These are phyloP conservation scores for Bagarius yarrelli DNA, from an alignment of 2,113 vertebrate species.

Conservation along the genomic window DNA sequence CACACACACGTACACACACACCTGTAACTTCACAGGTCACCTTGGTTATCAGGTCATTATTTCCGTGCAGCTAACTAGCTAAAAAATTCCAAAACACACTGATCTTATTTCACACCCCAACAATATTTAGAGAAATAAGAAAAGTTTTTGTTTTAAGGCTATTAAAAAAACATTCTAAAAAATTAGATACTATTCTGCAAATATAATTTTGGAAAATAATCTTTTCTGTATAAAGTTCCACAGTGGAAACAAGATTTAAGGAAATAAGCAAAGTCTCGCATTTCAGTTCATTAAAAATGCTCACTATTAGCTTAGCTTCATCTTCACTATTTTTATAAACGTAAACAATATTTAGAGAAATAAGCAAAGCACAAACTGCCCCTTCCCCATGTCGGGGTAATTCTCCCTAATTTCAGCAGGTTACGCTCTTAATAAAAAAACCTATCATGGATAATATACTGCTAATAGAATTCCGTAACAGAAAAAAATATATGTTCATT, in stretches of 20 bases:
- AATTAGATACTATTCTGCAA: not conserved
- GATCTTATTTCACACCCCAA: not conserved
- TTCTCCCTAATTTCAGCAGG: not conserved
- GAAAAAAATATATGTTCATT: not conserved
- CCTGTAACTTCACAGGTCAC: not conserved
- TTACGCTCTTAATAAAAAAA: conserved; percentile 2
- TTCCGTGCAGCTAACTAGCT: no score
- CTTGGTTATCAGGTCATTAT: not conserved
- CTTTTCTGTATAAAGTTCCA: not conserved
- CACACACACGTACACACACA: not conserved
- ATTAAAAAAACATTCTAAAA: not conserved
- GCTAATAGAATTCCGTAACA: not conserved
- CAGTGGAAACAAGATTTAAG: not conserved
- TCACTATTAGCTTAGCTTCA: not conserved
- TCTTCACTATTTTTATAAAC: not conserved
- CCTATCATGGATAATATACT: not conserved
- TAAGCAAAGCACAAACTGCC: not conserved
- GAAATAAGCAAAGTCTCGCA: not conserved
- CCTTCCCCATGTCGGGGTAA: not conserved
- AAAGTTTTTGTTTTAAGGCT: not conserved
- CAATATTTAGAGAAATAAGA: not conserved
- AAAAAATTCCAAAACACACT: not conserved
- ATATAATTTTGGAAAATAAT: not conserved
- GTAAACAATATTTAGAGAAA: not conserved
- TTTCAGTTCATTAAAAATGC: not conserved